Conservation (phyloP, 2,113 vertebrate genomes). For the Natator depressus region DNA sequence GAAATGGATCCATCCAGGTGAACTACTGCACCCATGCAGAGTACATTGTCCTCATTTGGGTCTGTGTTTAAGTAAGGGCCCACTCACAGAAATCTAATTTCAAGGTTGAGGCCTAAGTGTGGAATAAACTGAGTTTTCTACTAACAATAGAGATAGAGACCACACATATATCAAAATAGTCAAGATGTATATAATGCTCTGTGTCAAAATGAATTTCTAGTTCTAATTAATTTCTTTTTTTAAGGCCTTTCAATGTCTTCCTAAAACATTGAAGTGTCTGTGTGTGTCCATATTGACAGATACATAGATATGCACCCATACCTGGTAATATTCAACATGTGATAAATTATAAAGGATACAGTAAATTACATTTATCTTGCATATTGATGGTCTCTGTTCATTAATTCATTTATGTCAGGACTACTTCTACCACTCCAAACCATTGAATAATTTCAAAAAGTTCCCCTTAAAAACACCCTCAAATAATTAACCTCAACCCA, state of each 20-base stretch:
- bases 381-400: not conserved
- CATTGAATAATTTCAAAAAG: not conserved
- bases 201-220: not conserved
- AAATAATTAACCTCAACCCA: not conserved
- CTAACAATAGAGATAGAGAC: not conserved
- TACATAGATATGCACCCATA: not conserved
- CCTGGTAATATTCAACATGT: rapidly evolving
- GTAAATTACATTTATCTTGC: not conserved
- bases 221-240: not conserved
- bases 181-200: not conserved
- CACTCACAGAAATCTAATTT: not conserved
- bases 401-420: not conserved
- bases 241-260: not conserved
- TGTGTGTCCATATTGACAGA: not conserved
- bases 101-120: not conserved
- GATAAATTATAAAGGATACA: not conserved
- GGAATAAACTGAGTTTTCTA: not conserved
- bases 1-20: not conserved
- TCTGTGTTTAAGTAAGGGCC: not conserved
- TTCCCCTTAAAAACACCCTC: not conserved
- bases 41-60: not conserved
- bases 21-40: not conserved
- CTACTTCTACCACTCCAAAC: not conserved
- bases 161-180: not conserved
- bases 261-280: not conserved